Base-by-base conservation (phyloP, 2,888 invertebrate genomes). In the Cordilura impudica region DNA sequence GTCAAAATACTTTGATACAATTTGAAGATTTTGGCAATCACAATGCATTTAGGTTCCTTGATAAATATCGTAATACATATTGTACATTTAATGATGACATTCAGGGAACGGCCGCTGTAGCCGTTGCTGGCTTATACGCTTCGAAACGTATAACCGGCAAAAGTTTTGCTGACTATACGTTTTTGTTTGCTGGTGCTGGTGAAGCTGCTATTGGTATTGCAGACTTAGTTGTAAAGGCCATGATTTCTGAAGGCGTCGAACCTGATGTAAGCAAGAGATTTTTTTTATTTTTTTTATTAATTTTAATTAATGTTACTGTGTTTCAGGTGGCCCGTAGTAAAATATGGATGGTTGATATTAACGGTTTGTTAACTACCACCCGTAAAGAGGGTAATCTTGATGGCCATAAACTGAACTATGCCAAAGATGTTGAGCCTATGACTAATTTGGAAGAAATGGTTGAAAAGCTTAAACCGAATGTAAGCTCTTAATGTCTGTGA, bases 31-130 rank as follows among this genome's bases (percentile, higher is more conserved):
- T 99, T 90, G 99, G 97, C 45, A 96, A 98, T 86, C 93, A 94
- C 85, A 99, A 99, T 91, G 99, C 99, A n/a, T 98, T 98, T 90
- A 93, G 96, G 53, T 93, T 98, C 81, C 91, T 99, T 74, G 95
- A 95, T 86, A 97, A 96, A 90, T 99, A 98, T 91, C 93, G 97
- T 77, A 91, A 95, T 86, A 93, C 93, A 82, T 99, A 97, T 90
- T 99, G 99, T 90, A 98, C 98, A 19, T 99, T 99, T 90, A 99
- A 99, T 90, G 99, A 99, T 87, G 99, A 99, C 87, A 99, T 99
- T 86, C 98, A 99, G 90, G 98, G 98, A 83, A 98, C 98, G 0
- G 99, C 99, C 2, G 94, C 97, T 26, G 99, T 99, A 0, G 98
- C 97, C 7, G 96, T 98, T 2, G 98, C 97, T 5, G 99, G 99